Conservation (phyloP, 2,888 invertebrate species). For the Ichneumoninae sp. region DNA sequence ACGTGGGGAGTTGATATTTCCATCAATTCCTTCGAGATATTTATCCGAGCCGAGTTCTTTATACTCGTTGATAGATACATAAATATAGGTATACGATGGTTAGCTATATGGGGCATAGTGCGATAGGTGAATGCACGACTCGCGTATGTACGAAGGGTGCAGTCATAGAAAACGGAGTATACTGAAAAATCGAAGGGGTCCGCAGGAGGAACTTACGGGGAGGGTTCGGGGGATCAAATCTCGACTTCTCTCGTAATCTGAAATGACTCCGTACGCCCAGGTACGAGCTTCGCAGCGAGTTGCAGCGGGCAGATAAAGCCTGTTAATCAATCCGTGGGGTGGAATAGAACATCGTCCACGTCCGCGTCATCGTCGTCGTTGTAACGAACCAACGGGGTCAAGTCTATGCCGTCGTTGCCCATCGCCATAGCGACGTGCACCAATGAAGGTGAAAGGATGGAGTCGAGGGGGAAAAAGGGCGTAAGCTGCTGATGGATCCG, state of each 20-base stretch:
- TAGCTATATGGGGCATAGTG: slow-evolving; percentile 24
- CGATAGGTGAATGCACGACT: slow-evolving; percentile 1
- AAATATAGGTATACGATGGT: slow-evolving; percentile 37
- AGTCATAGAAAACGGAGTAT: slow-evolving; percentile 8
- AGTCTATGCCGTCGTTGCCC: slow-evolving; percentile 17
- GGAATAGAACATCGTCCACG: slow-evolving; percentile 40
- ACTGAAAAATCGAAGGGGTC: slow-evolving; percentile 20
- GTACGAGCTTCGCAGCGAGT: slow-evolving; percentile 10
- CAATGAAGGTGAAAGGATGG: not conserved
- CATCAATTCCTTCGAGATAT: slow-evolving; percentile 47
- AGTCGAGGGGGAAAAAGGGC: not conserved
- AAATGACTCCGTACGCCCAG: slow-evolving; percentile 34
- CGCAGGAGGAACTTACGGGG: not conserved
- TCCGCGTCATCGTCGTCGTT: slow-evolving; percentile 43
- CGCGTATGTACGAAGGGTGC: slow-evolving; percentile 11
- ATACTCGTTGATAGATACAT: slow-evolving; percentile 49
- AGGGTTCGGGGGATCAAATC: slow-evolving; percentile 40
- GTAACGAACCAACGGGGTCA: slow-evolving; percentile 41
- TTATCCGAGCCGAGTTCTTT: slow-evolving; percentile 39
- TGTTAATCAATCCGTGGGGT: slow-evolving; percentile 63
- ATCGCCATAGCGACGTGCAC: not conserved
- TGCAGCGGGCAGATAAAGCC: slow-evolving; percentile 63
- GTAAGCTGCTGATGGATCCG: slow-evolving; percentile 7
- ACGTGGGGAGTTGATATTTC: slow-evolving; percentile 42
- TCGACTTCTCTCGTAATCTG: slow-evolving; percentile 49